Evolutionary conservation across 2,888 invertebrate species (phyloP), one percentile per base, ranked within the genome.

Genomic region (Branchellion lobata): DNA sequence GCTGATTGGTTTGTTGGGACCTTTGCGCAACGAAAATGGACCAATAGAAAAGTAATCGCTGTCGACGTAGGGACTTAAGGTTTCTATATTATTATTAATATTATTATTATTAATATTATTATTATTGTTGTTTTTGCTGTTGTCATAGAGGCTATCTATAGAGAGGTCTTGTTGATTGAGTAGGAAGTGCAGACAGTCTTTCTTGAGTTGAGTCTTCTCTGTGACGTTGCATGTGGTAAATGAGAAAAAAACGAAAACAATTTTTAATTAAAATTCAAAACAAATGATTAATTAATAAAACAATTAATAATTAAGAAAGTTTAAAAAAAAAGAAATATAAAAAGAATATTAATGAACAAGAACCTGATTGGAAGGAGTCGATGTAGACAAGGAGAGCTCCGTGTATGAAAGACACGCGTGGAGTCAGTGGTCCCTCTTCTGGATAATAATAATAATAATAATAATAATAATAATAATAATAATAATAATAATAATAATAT

Each of bases 371-470:
- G 75, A 97, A 91, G 83, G 94, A 92, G 87, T 98, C 97, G 53
- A 97, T 89, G 85, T 96, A 95, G 0, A 95, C 93, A 83, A 96
- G 91, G 86, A 92, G 93, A 68, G 95, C 94, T 0, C 98, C 98
- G 85, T 96, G 96, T 33, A 94, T 90, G 83, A 93, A 94, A 0
- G 94, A 92, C 51, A 86, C 84, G 33, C 85, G 84, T 14, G 88
- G 84, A 5, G 86, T 84, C 69, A 84, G 33, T 2, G 11, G 34
- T 24, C 73, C 47, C 27, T 0, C 34, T 2, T 57, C 40, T 18
- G 2, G n/a, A 21, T 69, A 3, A 14, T 14, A n/a, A 2, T 21
- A 27, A 57, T 53, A 47, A 14, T 8, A 47, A 47, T 8, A 14
- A 14, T 47, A 47, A 47, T 47, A 14, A 47, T 18, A 14, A 47